phyloP scores from a whole-genome alignment of 2,888 invertebrate genomes.

The Microctonus hyperodae region DNA sequence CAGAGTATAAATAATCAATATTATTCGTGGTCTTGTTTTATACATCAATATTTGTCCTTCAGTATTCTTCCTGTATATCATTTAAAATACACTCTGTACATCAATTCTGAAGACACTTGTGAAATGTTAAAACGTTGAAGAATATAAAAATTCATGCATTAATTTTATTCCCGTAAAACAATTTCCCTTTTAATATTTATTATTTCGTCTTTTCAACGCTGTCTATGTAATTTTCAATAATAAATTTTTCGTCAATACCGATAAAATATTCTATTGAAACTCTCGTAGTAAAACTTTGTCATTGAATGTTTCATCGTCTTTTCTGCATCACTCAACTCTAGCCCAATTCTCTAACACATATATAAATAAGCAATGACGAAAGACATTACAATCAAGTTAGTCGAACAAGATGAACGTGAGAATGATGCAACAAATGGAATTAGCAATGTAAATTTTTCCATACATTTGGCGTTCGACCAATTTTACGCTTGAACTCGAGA shows the following conservation, averaged over 20 bases:
- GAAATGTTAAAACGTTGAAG: not conserved
- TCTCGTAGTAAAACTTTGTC: not conserved
- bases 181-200: no score
- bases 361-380: not conserved
- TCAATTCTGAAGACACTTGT: not conserved
- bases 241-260: not conserved
- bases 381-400: conserved; percentile 12
- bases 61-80: not conserved
- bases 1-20: conserved; percentile 1
- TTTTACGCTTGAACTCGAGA: conserved; percentile 25
- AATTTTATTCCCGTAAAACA: not conserved
- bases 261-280: not conserved
- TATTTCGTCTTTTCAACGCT: no score
- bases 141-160: not conserved
- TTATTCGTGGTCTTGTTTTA: not conserved
- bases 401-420: conserved; percentile 2
- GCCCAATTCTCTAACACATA: not conserved
- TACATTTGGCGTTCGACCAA: conserved; percentile 25
- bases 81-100: not conserved
- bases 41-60: no score
- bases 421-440: conserved; percentile 21
- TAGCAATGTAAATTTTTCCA: conserved; percentile 26
- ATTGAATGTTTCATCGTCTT: not conserved
- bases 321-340: not conserved
- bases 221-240: not conserved